Conservation (phyloP, 2,797 vertebrate genomes). For the Psittacula derbiana region DNA sequence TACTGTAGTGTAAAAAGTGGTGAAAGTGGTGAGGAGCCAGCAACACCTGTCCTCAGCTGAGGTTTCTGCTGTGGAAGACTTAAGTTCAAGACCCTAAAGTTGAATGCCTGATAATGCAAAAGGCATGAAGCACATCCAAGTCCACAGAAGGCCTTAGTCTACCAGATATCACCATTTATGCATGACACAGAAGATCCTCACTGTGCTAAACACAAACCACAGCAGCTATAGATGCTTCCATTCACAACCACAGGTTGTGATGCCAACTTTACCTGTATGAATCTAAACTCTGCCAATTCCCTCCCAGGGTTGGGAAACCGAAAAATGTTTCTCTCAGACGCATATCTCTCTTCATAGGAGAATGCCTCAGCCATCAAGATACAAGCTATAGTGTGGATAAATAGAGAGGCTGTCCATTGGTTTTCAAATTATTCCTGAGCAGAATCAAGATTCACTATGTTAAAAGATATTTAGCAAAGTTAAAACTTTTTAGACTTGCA, state of each 20-base stretch:
- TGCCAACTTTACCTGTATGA: neutral
- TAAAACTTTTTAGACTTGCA: neutral
- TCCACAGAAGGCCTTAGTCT: neutral
- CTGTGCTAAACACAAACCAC: fast-evolving
- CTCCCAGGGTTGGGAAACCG: neutral
- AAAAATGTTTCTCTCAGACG: neutral
- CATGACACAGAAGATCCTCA: neutral
- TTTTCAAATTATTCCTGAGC: neutral
- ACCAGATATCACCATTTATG: neutral
- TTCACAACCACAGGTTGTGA: neutral
- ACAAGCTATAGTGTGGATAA: neutral
- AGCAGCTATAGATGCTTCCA: neutral
- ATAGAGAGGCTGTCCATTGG: neutral
- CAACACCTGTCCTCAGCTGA: neutral
- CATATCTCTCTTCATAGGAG: neutral
- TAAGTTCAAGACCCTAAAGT: neutral
- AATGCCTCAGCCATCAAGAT: neutral
- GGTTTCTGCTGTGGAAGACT: neutral
- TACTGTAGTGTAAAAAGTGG: neutral
- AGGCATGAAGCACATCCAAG: neutral
- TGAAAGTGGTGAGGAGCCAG: neutral
- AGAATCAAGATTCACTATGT: neutral
- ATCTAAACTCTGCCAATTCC: neutral
- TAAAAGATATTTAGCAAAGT: neutral
- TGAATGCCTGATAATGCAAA: neutral